phyloP scores from a whole-genome alignment of 2,888 invertebrate genomes.

The Bombyx huttoni region DNA sequence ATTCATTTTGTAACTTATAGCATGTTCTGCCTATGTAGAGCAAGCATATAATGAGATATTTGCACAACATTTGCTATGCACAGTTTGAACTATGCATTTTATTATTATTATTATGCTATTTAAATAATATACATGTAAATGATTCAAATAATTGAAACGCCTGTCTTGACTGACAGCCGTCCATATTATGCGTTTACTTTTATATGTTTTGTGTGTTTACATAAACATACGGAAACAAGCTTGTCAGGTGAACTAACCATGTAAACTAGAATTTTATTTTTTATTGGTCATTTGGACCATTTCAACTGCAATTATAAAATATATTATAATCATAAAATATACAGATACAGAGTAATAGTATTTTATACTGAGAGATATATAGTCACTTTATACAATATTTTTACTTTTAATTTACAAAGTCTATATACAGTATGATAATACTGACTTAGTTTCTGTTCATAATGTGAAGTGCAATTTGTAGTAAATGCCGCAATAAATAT shows the following conservation, averaged over 20 bases:
- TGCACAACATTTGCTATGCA: slow-evolving; percentile 44
- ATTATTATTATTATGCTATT: slow-evolving; percentile 13
- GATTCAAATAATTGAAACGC: slow-evolving; percentile 10
- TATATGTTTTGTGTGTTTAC: slow-evolving; percentile 20
- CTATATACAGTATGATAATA: slow-evolving; percentile 8
- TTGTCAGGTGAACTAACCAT: background rate
- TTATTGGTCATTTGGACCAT: background rate
- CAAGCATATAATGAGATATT: slow-evolving; percentile 4
- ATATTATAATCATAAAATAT: background rate
- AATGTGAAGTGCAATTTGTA: background rate
- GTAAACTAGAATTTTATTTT: background rate
- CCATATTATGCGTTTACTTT: slow-evolving; percentile 19
- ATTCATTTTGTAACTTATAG: background rate
- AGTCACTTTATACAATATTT: slow-evolving; percentile 3
- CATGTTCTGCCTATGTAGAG: background rate
- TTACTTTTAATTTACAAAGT: slow-evolving; percentile 13
- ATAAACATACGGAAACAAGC: background rate
- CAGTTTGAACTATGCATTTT: slow-evolving; percentile 24
- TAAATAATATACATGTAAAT: background rate
- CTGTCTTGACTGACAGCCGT: slow-evolving; percentile 20
- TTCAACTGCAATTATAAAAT: background rate
- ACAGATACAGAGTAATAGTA: background rate
- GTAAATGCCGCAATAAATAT: background rate
- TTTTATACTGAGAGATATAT: slow-evolving; percentile 1
- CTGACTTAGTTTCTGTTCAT: slow-evolving; percentile 5